Evolutionary conservation across 2,888 invertebrate species (phyloP).

Genomic region (Cephalotes varians): DNA sequence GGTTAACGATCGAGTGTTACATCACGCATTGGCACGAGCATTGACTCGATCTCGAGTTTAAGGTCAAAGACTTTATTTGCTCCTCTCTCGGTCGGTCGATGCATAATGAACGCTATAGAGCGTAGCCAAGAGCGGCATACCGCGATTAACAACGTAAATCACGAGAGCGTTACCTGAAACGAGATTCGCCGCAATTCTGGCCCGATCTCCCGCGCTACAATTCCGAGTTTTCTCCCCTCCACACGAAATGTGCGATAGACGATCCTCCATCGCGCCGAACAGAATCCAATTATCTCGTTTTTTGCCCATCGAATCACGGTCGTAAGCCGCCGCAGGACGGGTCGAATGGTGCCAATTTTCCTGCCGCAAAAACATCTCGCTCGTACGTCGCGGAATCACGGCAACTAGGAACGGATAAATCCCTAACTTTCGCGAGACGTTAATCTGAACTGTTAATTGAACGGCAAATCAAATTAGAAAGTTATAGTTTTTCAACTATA

Average conservation of each 20-base stretch:
- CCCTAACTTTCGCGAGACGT: not conserved
- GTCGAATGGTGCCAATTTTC: conserved; percentile 40
- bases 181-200: conserved; percentile 23
- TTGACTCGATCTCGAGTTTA: conserved; percentile 36
- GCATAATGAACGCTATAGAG: conserved; percentile 25
- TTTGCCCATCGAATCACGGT: conserved; percentile 33
- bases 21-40: conserved; percentile 22
- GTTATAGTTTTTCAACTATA: not conserved
- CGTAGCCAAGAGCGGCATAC: conserved; percentile 6
- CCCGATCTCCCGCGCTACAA: not conserved
- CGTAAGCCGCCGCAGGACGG: not conserved
- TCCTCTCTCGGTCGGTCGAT: conserved; percentile 26
- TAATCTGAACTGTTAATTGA: conserved; percentile 40
- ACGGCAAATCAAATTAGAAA: conserved; percentile 18
- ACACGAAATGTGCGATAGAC: not conserved
- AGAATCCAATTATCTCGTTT: conserved; percentile 47
- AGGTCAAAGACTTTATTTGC: conserved; percentile 48
- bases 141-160: conserved; percentile 26
- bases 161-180: conserved; percentile 23
- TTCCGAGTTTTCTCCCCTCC: conserved; percentile 7
- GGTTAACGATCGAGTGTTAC: conserved; percentile 49
- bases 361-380: conserved; percentile 32
- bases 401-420: conserved; percentile 2
- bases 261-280: conserved; percentile 22
- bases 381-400: conserved; percentile 6